Evolutionary conservation across 2,888 invertebrate species (phyloP).

Genomic region (Ctenicera cuprea): DNA sequence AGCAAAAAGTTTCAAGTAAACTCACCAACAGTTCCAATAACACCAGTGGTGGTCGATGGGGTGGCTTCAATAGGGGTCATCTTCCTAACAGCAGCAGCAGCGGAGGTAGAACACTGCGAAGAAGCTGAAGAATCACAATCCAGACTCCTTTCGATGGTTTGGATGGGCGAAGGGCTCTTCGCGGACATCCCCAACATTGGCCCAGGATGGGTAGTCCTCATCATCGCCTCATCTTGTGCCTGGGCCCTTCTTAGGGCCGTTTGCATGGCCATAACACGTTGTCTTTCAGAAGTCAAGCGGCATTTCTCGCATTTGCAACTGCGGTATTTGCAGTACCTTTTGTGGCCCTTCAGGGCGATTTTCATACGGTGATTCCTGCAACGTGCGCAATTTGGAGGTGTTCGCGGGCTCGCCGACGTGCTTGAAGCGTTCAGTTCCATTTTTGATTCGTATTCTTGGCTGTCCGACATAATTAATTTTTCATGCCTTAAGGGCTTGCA

Average conservation of each 20-base stretch:
- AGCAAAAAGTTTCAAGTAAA: no score
- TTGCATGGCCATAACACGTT: slow-evolving; percentile 92
- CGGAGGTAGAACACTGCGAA: slow-evolving; percentile 76
- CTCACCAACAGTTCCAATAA: slow-evolving; percentile 64
- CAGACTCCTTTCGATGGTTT: slow-evolving; percentile 67
- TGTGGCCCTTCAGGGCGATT: slow-evolving; percentile 92
- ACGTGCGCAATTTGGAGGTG: slow-evolving; percentile 93
- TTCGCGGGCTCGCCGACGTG: slow-evolving; percentile 80
- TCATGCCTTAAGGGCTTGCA: not conserved
- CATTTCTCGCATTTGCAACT: slow-evolving; percentile 92
- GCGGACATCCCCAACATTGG: slow-evolving; percentile 64
- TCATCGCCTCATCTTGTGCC: slow-evolving; percentile 86
- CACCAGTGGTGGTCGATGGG: slow-evolving; percentile 70
- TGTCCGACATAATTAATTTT: slow-evolving; percentile 72
- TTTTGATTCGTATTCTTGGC: slow-evolving; percentile 75
- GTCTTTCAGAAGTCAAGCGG: slow-evolving; percentile 88
- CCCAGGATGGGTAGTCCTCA: slow-evolving; percentile 62
- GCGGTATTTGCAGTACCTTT: slow-evolving; percentile 91
- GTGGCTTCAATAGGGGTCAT: slow-evolving; percentile 72
- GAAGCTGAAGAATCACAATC: slow-evolving; percentile 79
- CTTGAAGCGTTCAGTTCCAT: slow-evolving; percentile 74
- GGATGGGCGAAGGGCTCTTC: slow-evolving; percentile 70
- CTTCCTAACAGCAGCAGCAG: slow-evolving; percentile 71
- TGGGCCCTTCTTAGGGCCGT: slow-evolving; percentile 89
- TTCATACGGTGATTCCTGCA: slow-evolving; percentile 95